Conservation (phyloP, 2,113 vertebrate genomes). For the Atlantisia rogersi region DNA sequence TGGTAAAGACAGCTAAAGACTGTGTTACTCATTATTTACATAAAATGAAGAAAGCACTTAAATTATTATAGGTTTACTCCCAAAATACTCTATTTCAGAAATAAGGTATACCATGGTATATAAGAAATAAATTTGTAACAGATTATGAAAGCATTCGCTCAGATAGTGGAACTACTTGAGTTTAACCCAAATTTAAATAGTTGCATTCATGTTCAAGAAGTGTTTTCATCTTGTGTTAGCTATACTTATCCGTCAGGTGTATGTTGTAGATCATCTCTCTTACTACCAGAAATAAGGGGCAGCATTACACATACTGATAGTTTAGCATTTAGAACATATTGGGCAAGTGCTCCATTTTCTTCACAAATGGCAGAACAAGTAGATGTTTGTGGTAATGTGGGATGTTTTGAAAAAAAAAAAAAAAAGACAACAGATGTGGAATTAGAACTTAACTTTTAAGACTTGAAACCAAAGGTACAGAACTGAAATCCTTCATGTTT, state of each 20-base stretch:
- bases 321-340: neutral
- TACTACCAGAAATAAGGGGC: neutral
- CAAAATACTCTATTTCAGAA: neutral
- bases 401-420: neutral
- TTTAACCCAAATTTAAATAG: neutral
- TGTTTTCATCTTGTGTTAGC: neutral
- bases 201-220: neutral
- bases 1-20: neutral
- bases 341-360: neutral
- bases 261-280: neutral
- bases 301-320: neutral
- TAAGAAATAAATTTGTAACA: neutral
- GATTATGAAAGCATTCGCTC: neutral
- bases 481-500: neutral
- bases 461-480: neutral
- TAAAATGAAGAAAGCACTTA: neutral
- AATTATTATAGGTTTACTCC: neutral
- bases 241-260: neutral
- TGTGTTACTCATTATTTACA: neutral
- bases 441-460: neutral
- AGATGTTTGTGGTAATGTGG: neutral
- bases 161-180: neutral
- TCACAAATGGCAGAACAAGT: neutral
- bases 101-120: neutral
- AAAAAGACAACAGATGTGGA: neutral